Evolutionary conservation across 2,113 vertebrate species (phyloP), one percentile per base, ranked within the genome.

Genomic region (Trematocara nigrifrons): DNA sequence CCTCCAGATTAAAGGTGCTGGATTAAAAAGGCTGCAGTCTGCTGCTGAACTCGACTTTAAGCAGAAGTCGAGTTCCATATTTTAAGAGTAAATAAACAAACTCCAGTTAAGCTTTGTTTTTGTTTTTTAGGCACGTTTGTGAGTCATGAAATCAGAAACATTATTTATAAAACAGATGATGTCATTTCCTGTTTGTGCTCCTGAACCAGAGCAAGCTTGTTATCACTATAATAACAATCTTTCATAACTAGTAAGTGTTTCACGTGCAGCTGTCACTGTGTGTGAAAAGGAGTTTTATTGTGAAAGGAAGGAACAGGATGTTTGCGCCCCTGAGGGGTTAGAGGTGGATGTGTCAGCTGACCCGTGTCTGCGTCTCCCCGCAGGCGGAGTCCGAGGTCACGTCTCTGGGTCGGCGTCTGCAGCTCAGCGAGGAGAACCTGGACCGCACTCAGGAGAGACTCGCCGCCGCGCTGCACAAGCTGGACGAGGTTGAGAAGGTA

Each of bases 371-470:
- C 29, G 29, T 47, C 10, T 26, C 64, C 64, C 83, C 49, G 20
- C 57, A 99, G 98, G 98, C 97, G 0, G 98, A 99, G 93, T 95
- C 96, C 0, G 97, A 99, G 86, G 97, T 98, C 59, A 96, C 97
- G 0, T 96, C 97, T 84, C 84, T 99, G 91, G 95, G 96, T 77
- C 97, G 97, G 2, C 97, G 97, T 15, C 97, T 98, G 94, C 98
- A 99, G 95, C 95, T 98, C 82, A 97, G 97, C 0, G 98, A 99
- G 92, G 97, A 99, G 81, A 97, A 97, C 79, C 87, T 99, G 94
- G 98, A 99, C 91, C 95, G 96, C 2, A 96, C 96, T 42, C 97
- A 98, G 94, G 97, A 98, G 90, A 95, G 97, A 20, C 97, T 99
- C 3, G 91, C 96, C 61, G 96, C 97, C 0, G 97, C 97, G 10